Evolutionary conservation across 2,113 vertebrate species (phyloP).

Genomic region (Osmerus mordax): DNA sequence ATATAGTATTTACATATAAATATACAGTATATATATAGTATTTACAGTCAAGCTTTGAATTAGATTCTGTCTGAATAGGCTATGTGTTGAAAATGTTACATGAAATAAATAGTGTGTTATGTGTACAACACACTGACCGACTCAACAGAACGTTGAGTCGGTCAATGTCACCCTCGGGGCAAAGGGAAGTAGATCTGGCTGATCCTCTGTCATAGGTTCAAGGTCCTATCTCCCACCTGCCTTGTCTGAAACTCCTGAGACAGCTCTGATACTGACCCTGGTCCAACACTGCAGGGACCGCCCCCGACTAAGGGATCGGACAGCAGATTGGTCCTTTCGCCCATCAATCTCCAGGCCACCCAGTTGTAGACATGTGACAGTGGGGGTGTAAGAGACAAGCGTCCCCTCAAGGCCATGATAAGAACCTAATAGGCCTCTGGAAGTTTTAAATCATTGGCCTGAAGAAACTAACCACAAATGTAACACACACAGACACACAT

Average conservation of each 20-base stretch:
- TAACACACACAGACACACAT: background rate
- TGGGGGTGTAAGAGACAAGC: constrained; percentile 27
- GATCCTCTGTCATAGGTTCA: constrained; percentile 20
- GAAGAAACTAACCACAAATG: background rate
- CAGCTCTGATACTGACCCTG: constrained; percentile 31
- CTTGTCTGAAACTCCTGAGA: constrained; percentile 14
- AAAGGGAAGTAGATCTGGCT: constrained; percentile 22
- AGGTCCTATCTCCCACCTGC: constrained; percentile 24
- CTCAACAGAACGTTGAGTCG: too few species aligned
- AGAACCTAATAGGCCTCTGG: constrained; percentile 11
- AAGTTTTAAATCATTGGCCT: constrained; percentile 12
- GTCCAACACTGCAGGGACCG: constrained; percentile 24
- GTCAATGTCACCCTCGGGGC: constrained; percentile 9
- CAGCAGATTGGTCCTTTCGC: constrained; percentile 34
- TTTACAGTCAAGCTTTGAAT: too few species aligned
- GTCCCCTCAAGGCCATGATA: constrained; percentile 30
- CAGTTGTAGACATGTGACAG: constrained; percentile 18
- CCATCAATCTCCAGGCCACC: constrained; percentile 38
- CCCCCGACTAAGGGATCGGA: constrained; percentile 40
- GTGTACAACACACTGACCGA: too few species aligned
- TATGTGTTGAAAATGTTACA: too few species aligned
- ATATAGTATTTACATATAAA: constrained; percentile 5
- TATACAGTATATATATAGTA: background rate
- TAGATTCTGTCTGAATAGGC: too few species aligned
- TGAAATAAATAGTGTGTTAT: too few species aligned